Base-by-base conservation (phyloP, 2,113 vertebrate species). In the Phyllostomus hastatus region DNA sequence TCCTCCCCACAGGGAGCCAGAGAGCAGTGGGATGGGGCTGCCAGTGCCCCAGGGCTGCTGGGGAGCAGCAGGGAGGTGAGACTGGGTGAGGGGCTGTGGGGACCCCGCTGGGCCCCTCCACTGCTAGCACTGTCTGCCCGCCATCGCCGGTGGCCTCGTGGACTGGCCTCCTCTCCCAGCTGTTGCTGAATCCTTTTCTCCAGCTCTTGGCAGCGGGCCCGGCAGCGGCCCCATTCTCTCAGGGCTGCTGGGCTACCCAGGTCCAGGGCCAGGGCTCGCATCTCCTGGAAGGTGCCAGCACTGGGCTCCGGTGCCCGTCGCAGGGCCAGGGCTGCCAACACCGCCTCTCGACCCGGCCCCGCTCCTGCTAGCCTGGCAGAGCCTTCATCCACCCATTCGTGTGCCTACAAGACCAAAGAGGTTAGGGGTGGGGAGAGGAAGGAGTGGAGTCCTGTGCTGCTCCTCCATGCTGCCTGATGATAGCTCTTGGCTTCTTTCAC, bases 241-340 rank as follows among this genome's bases (percentile, higher is more conserved):
- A 98, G 90, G 17, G 94, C 97, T 20, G 98, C 95, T 2, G 98
- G 99, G 0, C 98, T 99, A 1, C 99, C 99, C 50, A 99, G 98
- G 96, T 99, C 99, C 43, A 99, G 95, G 0, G 99, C 99, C 69
- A 99, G 97, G 16, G 98, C 98, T 0, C 98, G 98, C 64, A 99
- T 99, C 24, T 99, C 99, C 97, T 99, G 99, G 98, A 99, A 99
- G 35, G 99, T 98, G 22, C 99, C 99, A 0, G 99, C 99, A 0
- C 99, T 99, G 83, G 99, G 99, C 81, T 98, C 4, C 79, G 99
- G 96, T 98, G 99, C 89, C 35, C 97, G 54, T 10, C 99, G 98
- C 15, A 99, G 84, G 88, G 96, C 96, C 15, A 96, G 48, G 59
- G 94, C 96, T 38, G 95, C 96, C 48, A 97, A 50, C 59, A 98